Base-by-base conservation (phyloP, 2,888 invertebrate genomes). In the Lordiphosa andalusiaca region DNA sequence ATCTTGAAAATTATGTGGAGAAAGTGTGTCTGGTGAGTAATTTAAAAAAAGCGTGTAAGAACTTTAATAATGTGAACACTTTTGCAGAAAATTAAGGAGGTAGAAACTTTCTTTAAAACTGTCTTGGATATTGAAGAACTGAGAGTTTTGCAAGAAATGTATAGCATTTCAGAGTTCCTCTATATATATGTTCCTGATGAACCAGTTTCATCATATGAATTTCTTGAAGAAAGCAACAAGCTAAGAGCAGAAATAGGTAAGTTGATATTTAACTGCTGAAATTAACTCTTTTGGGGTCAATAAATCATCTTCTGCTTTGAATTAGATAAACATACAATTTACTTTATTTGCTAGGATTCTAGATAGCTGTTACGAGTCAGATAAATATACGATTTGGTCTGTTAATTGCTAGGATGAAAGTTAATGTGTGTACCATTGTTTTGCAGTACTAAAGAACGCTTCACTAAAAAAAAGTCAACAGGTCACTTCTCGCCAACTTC, bases 71-170 rank as follows among this genome's bases (percentile, higher is more conserved):
- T 19, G 6, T n/a, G 21, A 23, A 2, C 4, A 10, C 2, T 5
- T 23, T 49, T 46, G 16, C 37, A 86, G 87, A 80, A 78, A 73
- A 56, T 88, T 9, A 63, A 72, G 3, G 78, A 86, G 38, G 65
- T 87, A 3, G 69, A 58, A 5, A 52, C 53, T 3, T 88, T 88
- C 56, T 82, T 87, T 46, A 71, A 76, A 12, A 70, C 65, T 90
- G 91, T 95, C 0, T 91, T 91, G 25, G 95, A 95, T 74, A 93
- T 95, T 89, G 95, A 95, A 86, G 93, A 93, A 77, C 93, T 94
- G 2, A 91, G 95, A 49, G 93, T 96, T 36, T 93, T 94, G 73
- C 92, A 92, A 41, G 92, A 93, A 57, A 89, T 96, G 63, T 90
- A 91, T 46, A 91, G 91, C 0, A 93, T 96, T 49, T 90, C 92